These are phyloP conservation scores for Eurytoma adleriae DNA, from an alignment of 2,888 invertebrate genomes.

Conservation along the genomic window DNA sequence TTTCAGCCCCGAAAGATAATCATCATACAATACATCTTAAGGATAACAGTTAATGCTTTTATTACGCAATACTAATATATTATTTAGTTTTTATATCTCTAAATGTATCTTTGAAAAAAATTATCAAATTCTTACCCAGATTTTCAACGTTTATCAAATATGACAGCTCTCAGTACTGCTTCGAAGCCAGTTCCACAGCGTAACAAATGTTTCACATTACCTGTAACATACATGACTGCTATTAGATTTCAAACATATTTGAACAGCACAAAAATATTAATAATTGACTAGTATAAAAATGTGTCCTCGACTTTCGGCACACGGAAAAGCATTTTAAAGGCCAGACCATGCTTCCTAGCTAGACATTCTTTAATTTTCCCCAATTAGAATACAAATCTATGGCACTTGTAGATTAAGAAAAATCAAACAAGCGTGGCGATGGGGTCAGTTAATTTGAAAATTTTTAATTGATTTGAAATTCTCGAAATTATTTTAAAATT, in stretches of 20 bases:
- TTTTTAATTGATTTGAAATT: slow-evolving; percentile 1
- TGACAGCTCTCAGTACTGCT: background rate
- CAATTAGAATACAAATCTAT: slow-evolving; percentile 44
- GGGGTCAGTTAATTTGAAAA: slow-evolving; percentile 30
- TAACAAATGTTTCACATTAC: too few species aligned
- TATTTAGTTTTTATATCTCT: too few species aligned
- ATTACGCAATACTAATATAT: too few species aligned
- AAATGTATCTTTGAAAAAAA: too few species aligned
- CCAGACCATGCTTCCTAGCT: slow-evolving; percentile 54
- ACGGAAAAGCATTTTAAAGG: slow-evolving; percentile 38
- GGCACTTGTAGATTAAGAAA: slow-evolving; percentile 51
- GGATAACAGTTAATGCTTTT: too few species aligned
- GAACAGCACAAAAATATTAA: too few species aligned
- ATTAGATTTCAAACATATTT: too few species aligned
- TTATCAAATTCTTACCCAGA: too few species aligned
- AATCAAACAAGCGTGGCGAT: slow-evolving; percentile 52
- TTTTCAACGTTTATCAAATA: background rate
- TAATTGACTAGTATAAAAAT: background rate
- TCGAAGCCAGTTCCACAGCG: too few species aligned
- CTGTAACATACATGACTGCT: too few species aligned
- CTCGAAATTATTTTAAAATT: slow-evolving; percentile 1
- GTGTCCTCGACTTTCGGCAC: slow-evolving; percentile 52
- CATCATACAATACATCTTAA: slow-evolving; percentile 36
- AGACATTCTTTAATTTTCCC: slow-evolving; percentile 48
- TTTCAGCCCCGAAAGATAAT: slow-evolving; percentile 56